These are phyloP conservation scores for Psilanteris sp. DNA, from an alignment of 1,140 invertebrate species.

Conservation along the genomic window DNA sequence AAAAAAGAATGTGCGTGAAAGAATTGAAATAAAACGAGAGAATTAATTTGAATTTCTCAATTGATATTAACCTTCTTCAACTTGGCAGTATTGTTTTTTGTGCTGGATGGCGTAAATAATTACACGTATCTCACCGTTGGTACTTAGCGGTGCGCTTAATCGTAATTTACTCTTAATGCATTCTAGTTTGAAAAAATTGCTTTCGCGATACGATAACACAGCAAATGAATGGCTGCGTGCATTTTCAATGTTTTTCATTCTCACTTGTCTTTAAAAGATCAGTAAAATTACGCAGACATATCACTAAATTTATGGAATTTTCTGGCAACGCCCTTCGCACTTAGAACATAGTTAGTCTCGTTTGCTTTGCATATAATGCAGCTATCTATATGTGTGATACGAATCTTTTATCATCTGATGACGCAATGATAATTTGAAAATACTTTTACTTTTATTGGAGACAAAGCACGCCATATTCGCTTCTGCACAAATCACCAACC, in stretches of 20 bases:
- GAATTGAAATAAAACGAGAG: not conserved
- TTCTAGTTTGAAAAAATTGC: conserved; percentile 16
- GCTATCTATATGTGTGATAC: conserved; percentile 7
- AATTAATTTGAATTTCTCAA: conserved; percentile 16
- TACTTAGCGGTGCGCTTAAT: conserved; percentile 13
- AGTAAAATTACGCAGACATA: conserved; percentile 12
- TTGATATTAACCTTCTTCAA: conserved; percentile 15
- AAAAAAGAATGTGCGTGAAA: conserved; percentile 2
- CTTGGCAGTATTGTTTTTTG: conserved; percentile 2
- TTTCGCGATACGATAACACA: not conserved
- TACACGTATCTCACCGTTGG: conserved; percentile 12
- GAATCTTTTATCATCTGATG: conserved; percentile 19
- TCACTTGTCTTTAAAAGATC: conserved; percentile 19
- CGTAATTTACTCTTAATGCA: conserved; percentile 27
- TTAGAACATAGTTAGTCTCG: no score
- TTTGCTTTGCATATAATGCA: conserved; percentile 1
- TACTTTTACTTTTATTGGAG: conserved; percentile 24
- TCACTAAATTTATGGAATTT: conserved; percentile 21
- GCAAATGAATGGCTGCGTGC: conserved; percentile 21
- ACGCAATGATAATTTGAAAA: conserved; percentile 39
- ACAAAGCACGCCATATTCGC: conserved; percentile 30
- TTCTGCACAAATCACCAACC: conserved; percentile 29
- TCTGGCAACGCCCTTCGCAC: not conserved
- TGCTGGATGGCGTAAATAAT: conserved; percentile 14
- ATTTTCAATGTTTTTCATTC: conserved; percentile 28